These are phyloP conservation scores for Mustelus asterias DNA, from an alignment of 2,113 vertebrate species.

Conservation along the genomic window DNA sequence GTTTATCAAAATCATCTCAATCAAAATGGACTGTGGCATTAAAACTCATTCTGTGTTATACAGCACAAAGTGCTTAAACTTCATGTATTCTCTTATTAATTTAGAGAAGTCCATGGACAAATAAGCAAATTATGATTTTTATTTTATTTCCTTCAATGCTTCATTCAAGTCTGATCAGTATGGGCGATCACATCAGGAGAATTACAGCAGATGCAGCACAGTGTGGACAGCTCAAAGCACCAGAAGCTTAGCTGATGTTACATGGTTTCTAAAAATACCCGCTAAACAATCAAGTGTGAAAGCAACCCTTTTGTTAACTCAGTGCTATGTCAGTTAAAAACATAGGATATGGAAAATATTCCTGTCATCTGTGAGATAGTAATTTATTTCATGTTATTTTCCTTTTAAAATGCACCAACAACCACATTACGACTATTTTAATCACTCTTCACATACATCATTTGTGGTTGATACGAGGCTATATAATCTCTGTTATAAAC, in stretches of 20 bases:
- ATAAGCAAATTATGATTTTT: background rate
- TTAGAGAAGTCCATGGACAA: background rate
- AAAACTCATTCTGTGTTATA: too few relatives aligned
- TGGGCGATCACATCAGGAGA: background rate
- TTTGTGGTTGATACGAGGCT: background rate
- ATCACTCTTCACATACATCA: background rate
- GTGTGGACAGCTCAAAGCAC: constrained; percentile 16
- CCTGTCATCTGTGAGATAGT: background rate
- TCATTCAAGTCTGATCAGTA: background rate
- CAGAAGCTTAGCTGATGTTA: constrained; percentile 14
- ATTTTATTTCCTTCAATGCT: background rate
- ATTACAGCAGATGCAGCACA: background rate
- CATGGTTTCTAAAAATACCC: constrained; percentile 22
- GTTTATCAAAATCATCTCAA: background rate
- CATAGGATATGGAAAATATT: background rate
- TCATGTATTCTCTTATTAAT: background rate
- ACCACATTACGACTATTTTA: background rate
- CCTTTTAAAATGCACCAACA: background rate
- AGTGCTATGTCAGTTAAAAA: background rate
- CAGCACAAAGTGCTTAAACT: background rate
- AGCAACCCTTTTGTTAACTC: background rate
- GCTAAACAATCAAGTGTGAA: background rate
- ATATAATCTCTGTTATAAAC: background rate
- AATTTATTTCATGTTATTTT: background rate
- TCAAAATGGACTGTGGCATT: background rate